Evolutionary conservation across 2,797 vertebrate genomes (phyloP).

Genomic region (Silurus aristotelis): DNA sequence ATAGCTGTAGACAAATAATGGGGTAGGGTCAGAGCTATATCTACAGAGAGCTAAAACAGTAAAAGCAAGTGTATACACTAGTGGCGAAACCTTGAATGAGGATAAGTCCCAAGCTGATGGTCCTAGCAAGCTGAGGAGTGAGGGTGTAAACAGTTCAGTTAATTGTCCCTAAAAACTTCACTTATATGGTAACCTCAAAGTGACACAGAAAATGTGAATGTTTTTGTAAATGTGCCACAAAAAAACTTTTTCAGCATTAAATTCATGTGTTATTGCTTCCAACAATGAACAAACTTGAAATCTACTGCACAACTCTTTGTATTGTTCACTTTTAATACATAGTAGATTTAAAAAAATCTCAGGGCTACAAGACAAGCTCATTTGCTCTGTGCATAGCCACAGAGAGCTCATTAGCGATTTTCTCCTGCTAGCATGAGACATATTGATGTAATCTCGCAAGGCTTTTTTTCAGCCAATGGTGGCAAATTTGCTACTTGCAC

Average conservation of each 20-base stretch:
- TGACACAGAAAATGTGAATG: not conserved
- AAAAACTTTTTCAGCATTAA: not conserved
- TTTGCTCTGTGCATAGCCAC: constrained; percentile 5
- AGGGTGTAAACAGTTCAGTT: not conserved
- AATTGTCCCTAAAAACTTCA: not conserved
- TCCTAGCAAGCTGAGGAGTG: not conserved
- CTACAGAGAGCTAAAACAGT: not conserved
- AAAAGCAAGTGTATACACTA: no score
- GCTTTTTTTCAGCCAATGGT: constrained; percentile 19
- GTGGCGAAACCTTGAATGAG: no score
- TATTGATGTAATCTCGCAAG: constrained; percentile 17
- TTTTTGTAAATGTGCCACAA: not conserved
- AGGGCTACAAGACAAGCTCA: not conserved
- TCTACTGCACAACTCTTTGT: not conserved
- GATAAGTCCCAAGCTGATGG: not conserved
- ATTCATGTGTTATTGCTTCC: not conserved
- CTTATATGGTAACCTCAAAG: not conserved
- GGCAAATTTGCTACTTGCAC: constrained; percentile 2
- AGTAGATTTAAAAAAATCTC: not conserved
- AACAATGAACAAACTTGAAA: not conserved
- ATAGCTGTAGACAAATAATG: not conserved
- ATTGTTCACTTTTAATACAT: not conserved
- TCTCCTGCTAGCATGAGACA: constrained; percentile 20
- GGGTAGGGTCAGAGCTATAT: not conserved
- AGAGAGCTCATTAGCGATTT: constrained; percentile 28